A percentile compares a stretch with the other conserved stretches of the same genome.
phyloP scores from a whole-genome alignment of 1,140 invertebrate genomes.

The Drosophila ohnishii region DNA sequence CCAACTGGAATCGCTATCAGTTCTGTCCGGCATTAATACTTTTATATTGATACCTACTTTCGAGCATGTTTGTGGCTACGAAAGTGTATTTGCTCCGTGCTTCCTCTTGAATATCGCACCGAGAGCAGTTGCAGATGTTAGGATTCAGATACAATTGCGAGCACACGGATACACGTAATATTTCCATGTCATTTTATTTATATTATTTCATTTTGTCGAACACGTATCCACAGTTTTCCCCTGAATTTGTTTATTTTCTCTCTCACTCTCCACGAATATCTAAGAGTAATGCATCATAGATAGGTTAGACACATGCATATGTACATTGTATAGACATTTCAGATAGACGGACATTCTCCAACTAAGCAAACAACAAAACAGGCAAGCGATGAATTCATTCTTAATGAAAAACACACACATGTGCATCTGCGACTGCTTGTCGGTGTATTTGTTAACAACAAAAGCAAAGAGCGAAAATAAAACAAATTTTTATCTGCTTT shows the following conservation, averaged over 20 bases:
- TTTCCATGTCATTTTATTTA: constrained; percentile 14
- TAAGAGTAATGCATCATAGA: constrained; percentile 46
- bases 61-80: constrained; percentile 8
- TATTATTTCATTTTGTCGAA: constrained; percentile 21
- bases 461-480: constrained; percentile 16
- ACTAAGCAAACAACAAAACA: constrained; percentile 31
- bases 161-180: constrained; percentile 3
- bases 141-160: constrained; percentile 21
- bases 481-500: constrained; percentile 66
- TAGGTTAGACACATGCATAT: constrained; percentile 9
- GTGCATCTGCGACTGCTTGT: constrained; percentile 9
- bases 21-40: constrained; percentile 49
- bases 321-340: constrained; percentile 3
- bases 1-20: constrained; percentile 51
- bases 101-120: constrained; percentile 1
- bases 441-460: constrained; percentile 42
- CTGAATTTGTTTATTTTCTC: constrained; percentile 35
- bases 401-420: constrained; percentile 62
- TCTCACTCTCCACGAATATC: constrained; percentile 5
- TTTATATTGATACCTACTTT: constrained; percentile 31
- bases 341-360: constrained; percentile 31
- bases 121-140: constrained; percentile 24
- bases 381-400: constrained; percentile 65
- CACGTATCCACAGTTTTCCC: constrained; percentile 7
- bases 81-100: constrained; percentile 16